These are phyloP conservation scores for Drosophila insularis DNA, from an alignment of 1,140 invertebrate genomes.

Conservation along the genomic window DNA sequence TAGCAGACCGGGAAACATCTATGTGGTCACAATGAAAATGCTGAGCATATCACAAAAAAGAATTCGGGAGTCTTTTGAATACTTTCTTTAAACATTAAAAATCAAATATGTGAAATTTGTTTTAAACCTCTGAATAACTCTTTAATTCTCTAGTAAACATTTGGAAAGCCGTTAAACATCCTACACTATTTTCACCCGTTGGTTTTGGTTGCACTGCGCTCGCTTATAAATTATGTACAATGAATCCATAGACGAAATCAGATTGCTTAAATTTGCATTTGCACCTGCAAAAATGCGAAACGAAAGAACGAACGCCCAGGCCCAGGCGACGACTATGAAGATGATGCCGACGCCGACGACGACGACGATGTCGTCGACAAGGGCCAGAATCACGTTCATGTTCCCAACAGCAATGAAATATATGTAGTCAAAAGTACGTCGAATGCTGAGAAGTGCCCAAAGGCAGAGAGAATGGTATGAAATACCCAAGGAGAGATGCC, in stretches of 20 bases:
- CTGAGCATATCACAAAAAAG: neutral
- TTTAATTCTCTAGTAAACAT: neutral
- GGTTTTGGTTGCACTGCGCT: conserved; percentile 48
- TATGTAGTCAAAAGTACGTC: neutral
- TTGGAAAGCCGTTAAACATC: neutral
- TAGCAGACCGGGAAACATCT: neutral
- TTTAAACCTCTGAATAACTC: no score
- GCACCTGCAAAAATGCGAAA: conserved; percentile 66
- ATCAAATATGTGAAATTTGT: no score
- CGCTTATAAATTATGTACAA: conserved; percentile 71
- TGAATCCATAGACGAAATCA: conserved; percentile 61
- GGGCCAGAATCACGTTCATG: conserved; percentile 58
- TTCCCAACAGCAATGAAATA: conserved; percentile 33
- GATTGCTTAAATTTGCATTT: conserved; percentile 72
- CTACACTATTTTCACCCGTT: conserved; percentile 33
- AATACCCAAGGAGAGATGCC: conserved; percentile 46
- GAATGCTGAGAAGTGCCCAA: neutral
- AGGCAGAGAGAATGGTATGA: neutral
- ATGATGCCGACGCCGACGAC: conserved; percentile 24
- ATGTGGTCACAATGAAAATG: neutral
- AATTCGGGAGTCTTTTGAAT: no score
- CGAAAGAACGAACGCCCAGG: conserved; percentile 39
- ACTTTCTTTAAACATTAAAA: no score
- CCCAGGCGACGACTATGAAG: neutral
- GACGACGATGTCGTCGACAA: conserved; percentile 45